Conservation (phyloP, 2,888 invertebrate genomes). For the Agrochola circellaris region DNA sequence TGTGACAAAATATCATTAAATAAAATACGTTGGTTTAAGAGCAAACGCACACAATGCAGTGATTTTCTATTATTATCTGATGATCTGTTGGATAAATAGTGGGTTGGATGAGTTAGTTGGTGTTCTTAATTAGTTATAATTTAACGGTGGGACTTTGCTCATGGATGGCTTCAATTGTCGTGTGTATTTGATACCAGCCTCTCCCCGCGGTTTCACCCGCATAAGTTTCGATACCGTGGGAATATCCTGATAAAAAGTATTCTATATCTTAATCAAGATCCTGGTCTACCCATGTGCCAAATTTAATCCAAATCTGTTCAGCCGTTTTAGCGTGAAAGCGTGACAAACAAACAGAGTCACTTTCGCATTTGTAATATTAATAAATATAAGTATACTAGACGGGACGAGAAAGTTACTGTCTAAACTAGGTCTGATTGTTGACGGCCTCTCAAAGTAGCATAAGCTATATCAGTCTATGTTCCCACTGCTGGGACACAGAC, state of each 20-base stretch:
- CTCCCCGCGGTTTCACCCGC: too few species aligned
- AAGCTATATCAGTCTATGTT: too few species aligned
- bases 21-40: constrained; percentile 19
- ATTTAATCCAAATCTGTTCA: too few species aligned
- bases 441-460: neutral
- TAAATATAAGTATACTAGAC: neutral
- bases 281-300: too few species aligned
- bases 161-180: neutral
- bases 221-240: too few species aligned
- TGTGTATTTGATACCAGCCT: neutral
- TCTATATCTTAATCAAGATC: too few species aligned
- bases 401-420: neutral
- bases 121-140: neutral
- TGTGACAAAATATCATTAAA: constrained; percentile 43
- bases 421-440: neutral
- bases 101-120: neutral
- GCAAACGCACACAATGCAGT: constrained; percentile 12
- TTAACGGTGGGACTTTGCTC: neutral
- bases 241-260: too few species aligned
- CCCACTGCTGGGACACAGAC: neutral
- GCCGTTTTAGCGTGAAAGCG: too few species aligned
- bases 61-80: constrained; percentile 42
- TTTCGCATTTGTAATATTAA: too few species aligned
- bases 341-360: too few species aligned
- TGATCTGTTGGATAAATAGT: constrained; percentile 33